Evolutionary conservation across 2,888 invertebrate genomes (phyloP).

Genomic region (Chaetogeoica ovagalla): DNA sequence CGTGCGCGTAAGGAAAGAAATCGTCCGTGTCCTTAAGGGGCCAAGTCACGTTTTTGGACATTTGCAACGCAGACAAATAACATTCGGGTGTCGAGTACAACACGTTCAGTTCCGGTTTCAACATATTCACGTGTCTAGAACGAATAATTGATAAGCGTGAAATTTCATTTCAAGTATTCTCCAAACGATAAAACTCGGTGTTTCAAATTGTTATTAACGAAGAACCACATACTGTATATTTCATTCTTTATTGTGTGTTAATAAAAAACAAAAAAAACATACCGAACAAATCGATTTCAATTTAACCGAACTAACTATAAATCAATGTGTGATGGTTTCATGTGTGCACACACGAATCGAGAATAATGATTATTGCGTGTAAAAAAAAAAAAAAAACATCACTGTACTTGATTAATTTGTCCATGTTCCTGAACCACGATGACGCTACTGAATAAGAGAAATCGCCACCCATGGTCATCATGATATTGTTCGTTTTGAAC

Average conservation of each 20-base stretch:
- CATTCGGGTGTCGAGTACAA: slow-evolving; percentile 68
- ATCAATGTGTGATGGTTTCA: too few relatives aligned
- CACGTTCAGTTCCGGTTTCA: slow-evolving; percentile 66
- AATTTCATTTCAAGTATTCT: too few relatives aligned
- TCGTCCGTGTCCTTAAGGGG: slow-evolving; percentile 64
- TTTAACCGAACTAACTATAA: not conserved
- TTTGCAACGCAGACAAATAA: slow-evolving; percentile 65
- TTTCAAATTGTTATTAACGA: not conserved
- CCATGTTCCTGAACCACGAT: slow-evolving; percentile 67
- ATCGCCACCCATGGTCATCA: slow-evolving; percentile 71
- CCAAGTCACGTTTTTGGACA: slow-evolving; percentile 59
- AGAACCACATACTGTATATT: not conserved
- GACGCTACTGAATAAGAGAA: slow-evolving; percentile 68
- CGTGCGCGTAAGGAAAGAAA: slow-evolving; percentile 71
- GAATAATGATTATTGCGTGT: not conserved
- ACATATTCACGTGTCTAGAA: slow-evolving; percentile 56
- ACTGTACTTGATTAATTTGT: slow-evolving; percentile 61
- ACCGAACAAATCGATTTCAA: slow-evolving; percentile 3
- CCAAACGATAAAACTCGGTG: too few relatives aligned
- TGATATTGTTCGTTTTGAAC: slow-evolving; percentile 65
- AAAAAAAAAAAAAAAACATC: not conserved
- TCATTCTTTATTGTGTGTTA: not conserved
- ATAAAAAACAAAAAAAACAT: not conserved
- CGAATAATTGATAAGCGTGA: not conserved
- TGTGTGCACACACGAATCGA: not conserved